A percentile compares a stretch with the other conserved stretches of the same genome.
Evolutionary conservation across 2,888 invertebrate genomes (phyloP).

Genomic region (Plebejus melissa): DNA sequence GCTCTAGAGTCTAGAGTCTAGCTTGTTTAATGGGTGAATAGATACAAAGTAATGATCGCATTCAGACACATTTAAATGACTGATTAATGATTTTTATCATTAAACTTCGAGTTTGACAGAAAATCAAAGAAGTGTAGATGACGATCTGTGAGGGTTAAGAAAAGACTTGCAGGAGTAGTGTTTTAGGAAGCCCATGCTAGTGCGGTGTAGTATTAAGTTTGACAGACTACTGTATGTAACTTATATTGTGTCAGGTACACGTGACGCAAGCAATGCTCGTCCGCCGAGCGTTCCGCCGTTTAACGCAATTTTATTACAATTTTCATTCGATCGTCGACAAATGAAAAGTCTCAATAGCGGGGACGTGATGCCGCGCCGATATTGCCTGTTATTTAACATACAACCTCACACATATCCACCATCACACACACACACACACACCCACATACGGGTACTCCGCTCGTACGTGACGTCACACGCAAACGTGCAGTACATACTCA

Average conservation of each 20-base stretch:
- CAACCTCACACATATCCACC: background rate
- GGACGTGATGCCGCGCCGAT: conserved; percentile 13
- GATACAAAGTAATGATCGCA: too few relatives aligned
- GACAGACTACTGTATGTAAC: background rate
- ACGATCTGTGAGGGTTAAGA: too few relatives aligned
- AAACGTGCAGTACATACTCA: background rate
- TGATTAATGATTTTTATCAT: too few relatives aligned
- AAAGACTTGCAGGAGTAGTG: background rate
- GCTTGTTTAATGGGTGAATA: too few relatives aligned
- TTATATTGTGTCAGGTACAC: background rate
- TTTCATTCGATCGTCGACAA: conserved; percentile 16
- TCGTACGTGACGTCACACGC: background rate
- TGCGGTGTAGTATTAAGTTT: background rate
- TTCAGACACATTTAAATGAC: too few relatives aligned
- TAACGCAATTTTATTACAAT: conserved; percentile 10
- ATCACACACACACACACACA: background rate
- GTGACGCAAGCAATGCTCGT: background rate
- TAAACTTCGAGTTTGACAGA: too few relatives aligned
- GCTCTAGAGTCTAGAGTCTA: too few relatives aligned
- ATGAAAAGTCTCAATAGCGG: conserved; percentile 2
- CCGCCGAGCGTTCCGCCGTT: background rate
- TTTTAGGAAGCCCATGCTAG: background rate
- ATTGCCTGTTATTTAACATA: conserved; percentile 18
- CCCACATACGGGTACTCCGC: background rate
- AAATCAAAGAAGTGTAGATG: too few relatives aligned